Evolutionary conservation across 2,113 vertebrate species (phyloP), one percentile per base, ranked within the genome.

Genomic region (Nesoenas mayeri): DNA sequence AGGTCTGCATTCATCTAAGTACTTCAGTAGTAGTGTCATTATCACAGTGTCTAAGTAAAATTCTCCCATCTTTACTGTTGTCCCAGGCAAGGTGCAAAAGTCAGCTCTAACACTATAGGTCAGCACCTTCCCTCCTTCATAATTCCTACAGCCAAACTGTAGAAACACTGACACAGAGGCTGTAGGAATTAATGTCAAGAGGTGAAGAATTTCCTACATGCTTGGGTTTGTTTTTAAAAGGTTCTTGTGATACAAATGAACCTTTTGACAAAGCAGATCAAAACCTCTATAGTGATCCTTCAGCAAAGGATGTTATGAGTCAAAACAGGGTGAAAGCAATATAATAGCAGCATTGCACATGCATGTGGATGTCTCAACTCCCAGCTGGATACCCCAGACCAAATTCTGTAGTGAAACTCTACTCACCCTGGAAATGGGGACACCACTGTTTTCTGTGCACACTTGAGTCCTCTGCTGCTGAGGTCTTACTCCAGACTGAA

Each of bases 1-100:
- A 34, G 16, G 10, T 18, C 13, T 29, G 31, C 14, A 1, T 48
- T 79, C 10, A 31, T 24, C 26, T 65, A 22, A 3, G 29, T 56
- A 29, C 40, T 13, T 67, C 72, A 7, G 0, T 32, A 1, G 3
- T 28, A 60, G 15, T 8, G 31, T 6, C 4, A 0, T 2, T 69
- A 57, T 36, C 25, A 11, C 57, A 18, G 19, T 5, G 24, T 29
- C 62, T 19, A 31, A 11, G 10, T 6, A 10, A 36, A 82, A 93
- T 50, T 51, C 11, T 26, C 47, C 20, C 38, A 32, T 32, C 17
- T 73, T 24, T 51, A 62, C 21, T 28, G 40, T 38, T 32, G 12
- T 20, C 12, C 19, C 21, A 51, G 38, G 25, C 19, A 29, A 83
- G 38, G 18, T 40, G 14, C 53, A 72, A 54, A 85, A n/a, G 36